A percentile compares a stretch with the other conserved stretches of the same genome.
Evolutionary conservation across 2,888 invertebrate species (phyloP).

Genomic region (Pristionchus exspectatus): DNA sequence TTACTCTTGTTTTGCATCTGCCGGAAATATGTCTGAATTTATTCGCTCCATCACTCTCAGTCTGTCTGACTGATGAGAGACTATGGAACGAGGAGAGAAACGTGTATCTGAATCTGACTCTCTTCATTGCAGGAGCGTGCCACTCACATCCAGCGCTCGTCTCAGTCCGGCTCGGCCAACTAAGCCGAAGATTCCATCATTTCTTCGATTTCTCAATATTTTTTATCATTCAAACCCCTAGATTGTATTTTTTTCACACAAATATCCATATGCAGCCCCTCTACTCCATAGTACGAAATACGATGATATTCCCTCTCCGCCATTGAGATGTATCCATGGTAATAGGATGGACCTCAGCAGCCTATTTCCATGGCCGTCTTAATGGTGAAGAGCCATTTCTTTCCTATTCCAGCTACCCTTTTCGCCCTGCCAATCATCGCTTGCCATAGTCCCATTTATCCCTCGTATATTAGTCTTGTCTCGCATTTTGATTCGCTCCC

Average conservation of each 20-base stretch:
- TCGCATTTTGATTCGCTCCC: background rate
- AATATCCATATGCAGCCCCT: too few relatives aligned
- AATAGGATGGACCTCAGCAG: too few relatives aligned
- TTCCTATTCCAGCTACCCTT: background rate
- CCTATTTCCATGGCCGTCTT: too few relatives aligned
- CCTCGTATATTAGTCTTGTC: background rate
- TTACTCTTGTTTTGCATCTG: constrained; percentile 11
- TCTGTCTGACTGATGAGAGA: background rate
- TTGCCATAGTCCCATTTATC: background rate
- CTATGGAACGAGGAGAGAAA: too few relatives aligned
- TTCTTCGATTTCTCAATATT: background rate
- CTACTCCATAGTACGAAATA: too few relatives aligned
- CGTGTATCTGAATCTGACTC: too few relatives aligned
- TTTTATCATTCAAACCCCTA: too few relatives aligned
- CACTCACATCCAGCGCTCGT: constrained; percentile 75
- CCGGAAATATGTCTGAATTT: background rate
- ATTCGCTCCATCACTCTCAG: background rate
- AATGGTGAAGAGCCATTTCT: background rate
- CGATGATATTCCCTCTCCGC: too few relatives aligned
- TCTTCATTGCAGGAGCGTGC: constrained; percentile 72
- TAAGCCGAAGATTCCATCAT: background rate
- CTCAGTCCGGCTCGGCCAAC: constrained; percentile 56
- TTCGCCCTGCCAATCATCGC: constrained; percentile 8
- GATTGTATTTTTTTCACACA: too few relatives aligned
- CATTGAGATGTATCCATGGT: too few relatives aligned